Conservation (phyloP, 2,113 vertebrate genomes). For the Myotis lucifugus region DNA sequence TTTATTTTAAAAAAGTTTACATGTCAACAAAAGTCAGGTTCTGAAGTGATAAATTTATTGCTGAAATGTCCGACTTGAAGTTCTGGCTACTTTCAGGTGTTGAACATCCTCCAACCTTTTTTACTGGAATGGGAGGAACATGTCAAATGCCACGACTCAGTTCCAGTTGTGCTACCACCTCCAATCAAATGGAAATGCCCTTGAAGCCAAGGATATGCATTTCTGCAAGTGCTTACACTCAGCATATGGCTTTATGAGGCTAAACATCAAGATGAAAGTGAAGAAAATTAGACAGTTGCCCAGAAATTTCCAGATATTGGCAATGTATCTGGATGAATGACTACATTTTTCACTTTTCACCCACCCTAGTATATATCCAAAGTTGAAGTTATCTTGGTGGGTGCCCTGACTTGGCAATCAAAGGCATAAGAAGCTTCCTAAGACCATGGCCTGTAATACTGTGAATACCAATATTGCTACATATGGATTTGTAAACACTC, state of each 20-base stretch:
- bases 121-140: slow-evolving; percentile 62
- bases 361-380: background rate
- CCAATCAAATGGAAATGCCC: slow-evolving; percentile 57
- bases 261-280: slow-evolving; percentile 62
- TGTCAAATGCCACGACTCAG: slow-evolving; percentile 32
- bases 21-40: slow-evolving; percentile 73
- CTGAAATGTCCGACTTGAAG: slow-evolving; percentile 63
- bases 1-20: slow-evolving; percentile 68
- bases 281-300: slow-evolving; percentile 62
- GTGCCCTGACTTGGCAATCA: background rate
- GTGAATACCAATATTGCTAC: background rate
- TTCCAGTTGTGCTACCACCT: slow-evolving; percentile 62
- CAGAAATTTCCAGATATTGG: slow-evolving; percentile 62
- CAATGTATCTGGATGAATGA: slow-evolving; percentile 17
- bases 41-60: slow-evolving; percentile 62
- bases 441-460: background rate
- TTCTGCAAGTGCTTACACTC: slow-evolving; percentile 31
- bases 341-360: slow-evolving; percentile 52
- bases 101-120: slow-evolving; percentile 66
- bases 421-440: background rate
- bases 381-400: background rate
- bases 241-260: slow-evolving; percentile 33
- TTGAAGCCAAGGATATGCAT: slow-evolving; percentile 34
- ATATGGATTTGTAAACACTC: background rate
- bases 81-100: slow-evolving; percentile 68